Conservation (phyloP, 1,140 invertebrate genomes). For the Penaeus japonicus region DNA sequence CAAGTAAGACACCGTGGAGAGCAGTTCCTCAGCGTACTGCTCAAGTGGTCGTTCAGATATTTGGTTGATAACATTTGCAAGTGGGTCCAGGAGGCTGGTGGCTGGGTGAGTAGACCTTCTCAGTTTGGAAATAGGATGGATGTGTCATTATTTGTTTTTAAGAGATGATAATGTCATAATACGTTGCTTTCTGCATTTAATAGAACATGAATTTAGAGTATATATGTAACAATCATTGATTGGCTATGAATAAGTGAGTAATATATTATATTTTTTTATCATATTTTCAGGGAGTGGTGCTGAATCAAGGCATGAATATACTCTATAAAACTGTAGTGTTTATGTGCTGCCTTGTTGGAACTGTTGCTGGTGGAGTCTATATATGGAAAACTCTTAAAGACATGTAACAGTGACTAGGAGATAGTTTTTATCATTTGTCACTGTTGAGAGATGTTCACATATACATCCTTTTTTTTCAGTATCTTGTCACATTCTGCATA, state of each 20-base stretch:
- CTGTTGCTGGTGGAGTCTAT: conserved; percentile 31
- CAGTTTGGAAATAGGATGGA: not conserved
- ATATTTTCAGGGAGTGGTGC: conserved; percentile 25
- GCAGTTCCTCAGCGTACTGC: conserved; percentile 60
- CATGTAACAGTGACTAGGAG: conserved; percentile 8
- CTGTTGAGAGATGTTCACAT: not conserved
- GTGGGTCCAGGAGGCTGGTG: conserved; percentile 62
- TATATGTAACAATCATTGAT: too few species aligned
- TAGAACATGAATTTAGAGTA: too few species aligned
- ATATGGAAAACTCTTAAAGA: conserved; percentile 42
- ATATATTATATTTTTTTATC: not conserved
- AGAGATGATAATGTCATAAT: not conserved
- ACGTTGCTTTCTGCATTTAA: too few species aligned
- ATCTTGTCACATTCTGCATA: too few species aligned
- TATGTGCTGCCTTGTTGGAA: conserved; percentile 23
- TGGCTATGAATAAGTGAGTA: not conserved
- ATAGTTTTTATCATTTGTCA: not conserved
- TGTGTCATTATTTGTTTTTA: not conserved
- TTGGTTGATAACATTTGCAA: conserved; percentile 61
- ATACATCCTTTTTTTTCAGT: not conserved
- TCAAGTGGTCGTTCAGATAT: conserved; percentile 63
- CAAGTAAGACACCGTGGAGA: conserved; percentile 54
- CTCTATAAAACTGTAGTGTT: conserved; percentile 16
- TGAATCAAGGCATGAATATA: conserved; percentile 24
- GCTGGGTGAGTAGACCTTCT: conserved; percentile 59